Evolutionary conservation across 2,113 vertebrate species (phyloP), one percentile per base, ranked within the genome.

Genomic region (Leucopternis melanops): DNA sequence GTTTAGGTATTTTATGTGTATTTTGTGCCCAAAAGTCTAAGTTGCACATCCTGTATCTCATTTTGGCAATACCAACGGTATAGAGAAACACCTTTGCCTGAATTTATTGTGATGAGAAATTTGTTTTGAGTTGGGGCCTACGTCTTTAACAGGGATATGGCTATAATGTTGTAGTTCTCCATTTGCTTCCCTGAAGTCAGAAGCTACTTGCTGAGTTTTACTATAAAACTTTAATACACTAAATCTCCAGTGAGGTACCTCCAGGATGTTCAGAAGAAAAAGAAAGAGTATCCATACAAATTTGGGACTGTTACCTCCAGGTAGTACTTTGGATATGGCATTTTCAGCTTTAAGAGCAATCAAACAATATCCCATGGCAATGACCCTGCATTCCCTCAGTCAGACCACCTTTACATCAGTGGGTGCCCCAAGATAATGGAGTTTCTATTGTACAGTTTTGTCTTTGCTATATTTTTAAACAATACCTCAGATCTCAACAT

Each of bases 351-450:
- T 72, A 66, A 72, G 78, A 49, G 25, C 0, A 0, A 67, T 71
- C 22, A 62, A 91, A 36, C 42, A 73, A 47, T 61, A 52, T 65
- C 23, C 18, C 1, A 0, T 73, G 32, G 12, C 6, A 15, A 32
- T 31, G 32, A 67, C 15, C 3, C 10, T 5, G 0, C 1, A 1
- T 45, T 89, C 18, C 36, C 34, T 83, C 54, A 27, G 81, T 26
- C 15, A 8, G 34, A 31, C 11, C 20, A 40, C 40, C 16, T 69
- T 45, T 40, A 13, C 18, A 49, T 58, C 63, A 78, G 18, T 5
- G 45, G 59, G 10, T 1, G 0, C 16, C 26, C 29, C 0, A 0
- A 36, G 27, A 65, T 40, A 40, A 21, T 22, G 25, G 23, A 54
- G 7, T 79, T 88, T 44, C 42, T 75, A 2, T 40, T 14, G 1